Evolutionary conservation across 1,140 invertebrate genomes (phyloP), one percentile per base, ranked within the genome.

Genomic region (Neodiprion virginianus): DNA sequence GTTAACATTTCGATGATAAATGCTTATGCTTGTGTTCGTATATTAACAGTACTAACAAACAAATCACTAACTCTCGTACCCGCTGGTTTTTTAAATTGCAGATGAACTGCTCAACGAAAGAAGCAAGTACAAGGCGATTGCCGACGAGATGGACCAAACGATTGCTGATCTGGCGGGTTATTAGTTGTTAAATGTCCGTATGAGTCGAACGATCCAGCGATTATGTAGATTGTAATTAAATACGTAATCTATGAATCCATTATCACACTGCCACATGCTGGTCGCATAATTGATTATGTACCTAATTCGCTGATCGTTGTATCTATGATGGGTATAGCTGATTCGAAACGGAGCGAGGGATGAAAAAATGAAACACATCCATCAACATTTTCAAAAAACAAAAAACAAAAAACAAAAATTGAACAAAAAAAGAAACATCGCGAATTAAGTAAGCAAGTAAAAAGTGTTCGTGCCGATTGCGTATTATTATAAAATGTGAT

Each of bases 81-180:
- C 53, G 53, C 53, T 14, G n/a, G 4, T 70, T 79, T 40, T 40
- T 65, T 76, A 74, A 73, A 80, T 94, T 93, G 47, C 92, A 99
- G 98, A 99, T 90, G 97, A 99, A 88, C 92, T 99, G 85, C 92
- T 97, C 80, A 94, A 96, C 88, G 97, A 99, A 87, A 97, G 97
- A 90, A 96, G 97, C 91, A 97, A 96, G 91, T 99, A 97, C 93
- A 99, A 99, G 92, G 93, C 93, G 74, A 98, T 99, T 86, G 96
- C 96, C 78, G 97, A 99, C 85, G 97, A 99, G 90, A 94, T 99
- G 92, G 97, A 98, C 89, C 93, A 95, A 87, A 98, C 96, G 74
- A 97, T 98, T 87, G 96, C 96, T 77, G 97, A 99, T 89, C 91
- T 98, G 79, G 95, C 96, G 82, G 96, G 95, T 80, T 96, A 96